A percentile compares a stretch with the other conserved stretches of the same genome.
Conservation (phyloP, 1,140 invertebrate genomes). For the Penaeus chinensis region DNA sequence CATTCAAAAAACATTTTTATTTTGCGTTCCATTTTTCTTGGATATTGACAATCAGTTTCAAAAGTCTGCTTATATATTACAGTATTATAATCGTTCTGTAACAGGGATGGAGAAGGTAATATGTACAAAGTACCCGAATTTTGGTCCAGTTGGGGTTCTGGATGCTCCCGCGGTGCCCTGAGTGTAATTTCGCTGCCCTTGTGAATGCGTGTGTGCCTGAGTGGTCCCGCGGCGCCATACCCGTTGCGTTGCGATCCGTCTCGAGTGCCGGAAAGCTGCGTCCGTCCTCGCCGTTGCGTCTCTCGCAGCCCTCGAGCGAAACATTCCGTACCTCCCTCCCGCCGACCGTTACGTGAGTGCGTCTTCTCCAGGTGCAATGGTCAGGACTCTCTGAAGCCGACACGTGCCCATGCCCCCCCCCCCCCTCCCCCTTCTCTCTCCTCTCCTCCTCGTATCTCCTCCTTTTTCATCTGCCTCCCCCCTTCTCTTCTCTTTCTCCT, state of each 20-base stretch:
- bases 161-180: neutral
- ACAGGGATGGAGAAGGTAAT: no score
- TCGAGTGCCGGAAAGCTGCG: slow-evolving; percentile 28
- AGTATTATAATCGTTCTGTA: no score
- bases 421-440: neutral
- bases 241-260: neutral
- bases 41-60: no score
- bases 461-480: neutral
- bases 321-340: slow-evolving; percentile 23
- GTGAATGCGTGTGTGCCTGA: slow-evolving; percentile 33
- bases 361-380: slow-evolving; percentile 53
- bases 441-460: neutral
- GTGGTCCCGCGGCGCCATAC: neutral
- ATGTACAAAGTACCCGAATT: no score
- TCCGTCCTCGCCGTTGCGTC: neutral
- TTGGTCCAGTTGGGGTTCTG: no score
- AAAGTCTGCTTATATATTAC: no score
- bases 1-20: no score
- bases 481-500: neutral
- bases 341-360: slow-evolving; percentile 50
- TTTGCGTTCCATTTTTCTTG: no score
- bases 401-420: slow-evolving; percentile 48
- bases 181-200: slow-evolving; percentile 37
- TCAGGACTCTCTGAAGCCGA: slow-evolving; percentile 16
- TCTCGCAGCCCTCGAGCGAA: slow-evolving; percentile 13